Evolutionary conservation across 2,888 invertebrate species (phyloP).

Genomic region (Sminthurinus aureus): DNA sequence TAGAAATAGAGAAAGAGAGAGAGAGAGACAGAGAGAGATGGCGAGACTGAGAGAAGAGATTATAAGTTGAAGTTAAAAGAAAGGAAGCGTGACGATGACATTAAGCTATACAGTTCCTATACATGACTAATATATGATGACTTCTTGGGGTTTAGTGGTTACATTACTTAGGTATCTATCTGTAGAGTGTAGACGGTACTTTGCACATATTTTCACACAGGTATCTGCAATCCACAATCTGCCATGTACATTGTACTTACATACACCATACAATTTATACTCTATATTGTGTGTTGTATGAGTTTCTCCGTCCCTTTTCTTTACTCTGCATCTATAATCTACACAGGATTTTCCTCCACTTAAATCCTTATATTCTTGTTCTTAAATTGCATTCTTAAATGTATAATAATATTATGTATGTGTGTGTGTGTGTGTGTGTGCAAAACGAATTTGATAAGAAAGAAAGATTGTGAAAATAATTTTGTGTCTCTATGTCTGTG

Average conservation of each 20-base stretch:
- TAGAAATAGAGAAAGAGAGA: no score
- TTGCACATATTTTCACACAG: no score
- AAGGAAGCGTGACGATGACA: conserved; percentile 38
- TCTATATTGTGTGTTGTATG: neutral
- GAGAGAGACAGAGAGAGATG: no score
- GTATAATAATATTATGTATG: no score
- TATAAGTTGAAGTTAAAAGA: conserved; percentile 14
- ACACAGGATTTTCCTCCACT: neutral
- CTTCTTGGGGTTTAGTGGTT: conserved; percentile 11
- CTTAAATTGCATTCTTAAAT: no score
- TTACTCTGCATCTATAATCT: neutral
- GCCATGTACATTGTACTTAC: neutral
- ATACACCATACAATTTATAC: neutral
- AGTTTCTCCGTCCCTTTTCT: neutral
- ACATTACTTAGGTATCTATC: neutral
- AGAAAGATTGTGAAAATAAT: neutral
- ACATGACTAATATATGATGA: conserved; percentile 4
- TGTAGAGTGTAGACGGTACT: neutral
- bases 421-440: no score
- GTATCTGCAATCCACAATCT: neutral
- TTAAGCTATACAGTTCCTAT: conserved; percentile 34
- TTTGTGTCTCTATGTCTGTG: neutral
- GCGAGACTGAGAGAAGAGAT: conserved; percentile 3
- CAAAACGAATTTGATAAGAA: neutral
- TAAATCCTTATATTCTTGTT: no score